Evolutionary conservation across 2,888 invertebrate species (phyloP).

Genomic region (Nomada fucata): DNA sequence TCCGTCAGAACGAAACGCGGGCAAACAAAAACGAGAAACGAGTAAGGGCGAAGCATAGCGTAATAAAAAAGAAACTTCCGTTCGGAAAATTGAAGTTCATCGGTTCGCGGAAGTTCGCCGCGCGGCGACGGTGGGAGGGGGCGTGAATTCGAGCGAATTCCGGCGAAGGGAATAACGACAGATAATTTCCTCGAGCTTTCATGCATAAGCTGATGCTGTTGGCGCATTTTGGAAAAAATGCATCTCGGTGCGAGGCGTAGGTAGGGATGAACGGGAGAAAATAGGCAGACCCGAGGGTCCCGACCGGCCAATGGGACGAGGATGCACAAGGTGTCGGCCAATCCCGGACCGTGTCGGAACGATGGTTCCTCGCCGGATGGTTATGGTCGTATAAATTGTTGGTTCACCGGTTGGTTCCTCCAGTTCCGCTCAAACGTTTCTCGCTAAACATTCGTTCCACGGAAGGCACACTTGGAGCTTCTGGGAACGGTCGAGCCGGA

Average conservation of each 20-base stretch:
- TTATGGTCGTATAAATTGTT: slow-evolving; percentile 47
- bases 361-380: slow-evolving; percentile 34
- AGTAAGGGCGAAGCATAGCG: too few species aligned
- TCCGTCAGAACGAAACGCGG: too few species aligned
- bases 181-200: slow-evolving; percentile 71
- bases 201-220: slow-evolving; percentile 53
- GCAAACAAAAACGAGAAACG: too few species aligned
- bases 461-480: background rate
- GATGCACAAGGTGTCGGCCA: slow-evolving; percentile 5
- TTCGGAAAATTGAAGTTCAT: slow-evolving; percentile 10
- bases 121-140: background rate
- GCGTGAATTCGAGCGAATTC: slow-evolving; percentile 64
- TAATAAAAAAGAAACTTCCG: too few species aligned
- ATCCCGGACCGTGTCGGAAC: slow-evolving; percentile 5
- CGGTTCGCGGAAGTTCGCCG: background rate
- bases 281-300: slow-evolving; percentile 11
- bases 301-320: slow-evolving; percentile 14
- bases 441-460: background rate
- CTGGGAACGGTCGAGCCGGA: too few species aligned
- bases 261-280: background rate
- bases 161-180: slow-evolving; percentile 75
- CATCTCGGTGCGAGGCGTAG: background rate
- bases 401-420: slow-evolving; percentile 3
- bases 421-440: slow-evolving; percentile 30
- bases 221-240: slow-evolving; percentile 32